These are phyloP conservation scores for Beaufortia kweichowensis DNA, from an alignment of 2,113 vertebrate genomes.

Conservation along the genomic window DNA sequence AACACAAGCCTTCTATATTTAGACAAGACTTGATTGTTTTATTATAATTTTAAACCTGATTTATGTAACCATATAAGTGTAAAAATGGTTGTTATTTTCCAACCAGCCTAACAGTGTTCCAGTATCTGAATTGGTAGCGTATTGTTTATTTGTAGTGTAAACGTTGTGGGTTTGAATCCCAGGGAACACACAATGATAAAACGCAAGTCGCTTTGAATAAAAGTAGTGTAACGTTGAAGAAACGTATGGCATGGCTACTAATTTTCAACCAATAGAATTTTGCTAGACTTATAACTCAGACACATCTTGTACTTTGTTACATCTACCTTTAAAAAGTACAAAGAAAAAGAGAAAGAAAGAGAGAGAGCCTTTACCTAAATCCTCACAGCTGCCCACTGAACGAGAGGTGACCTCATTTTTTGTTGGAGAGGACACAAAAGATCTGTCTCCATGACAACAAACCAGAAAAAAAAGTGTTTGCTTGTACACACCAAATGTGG, in stretches of 20 bases:
- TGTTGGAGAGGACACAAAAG: conserved; percentile 50
- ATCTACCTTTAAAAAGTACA: conserved; percentile 2
- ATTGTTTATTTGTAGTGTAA: too few species aligned
- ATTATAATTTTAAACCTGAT: neutral
- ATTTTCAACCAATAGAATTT: too few species aligned
- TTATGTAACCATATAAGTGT: too few species aligned
- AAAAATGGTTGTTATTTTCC: too few species aligned
- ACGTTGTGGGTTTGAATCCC: too few species aligned
- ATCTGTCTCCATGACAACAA: conserved; percentile 53
- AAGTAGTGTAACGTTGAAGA: too few species aligned
- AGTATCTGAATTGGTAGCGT: too few species aligned
- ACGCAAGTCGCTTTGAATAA: too few species aligned
- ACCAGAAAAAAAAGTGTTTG: conserved; percentile 46
- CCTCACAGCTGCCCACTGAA: conserved; percentile 45
- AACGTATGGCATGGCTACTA: too few species aligned
- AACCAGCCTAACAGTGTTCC: too few species aligned
- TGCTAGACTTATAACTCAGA: neutral
- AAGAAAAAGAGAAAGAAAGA: conserved; percentile 15
- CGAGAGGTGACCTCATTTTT: conserved; percentile 52
- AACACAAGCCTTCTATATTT: neutral
- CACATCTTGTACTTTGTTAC: conserved; percentile 29
- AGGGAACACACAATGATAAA: too few species aligned
- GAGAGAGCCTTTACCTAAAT: conserved; percentile 37
- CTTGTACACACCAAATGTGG: conserved; percentile 45
- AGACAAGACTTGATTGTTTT: neutral